Evolutionary conservation across 92 coral and sea anemone genomes (phyloP).

Genomic region (Desmophyllum pertusum): DNA sequence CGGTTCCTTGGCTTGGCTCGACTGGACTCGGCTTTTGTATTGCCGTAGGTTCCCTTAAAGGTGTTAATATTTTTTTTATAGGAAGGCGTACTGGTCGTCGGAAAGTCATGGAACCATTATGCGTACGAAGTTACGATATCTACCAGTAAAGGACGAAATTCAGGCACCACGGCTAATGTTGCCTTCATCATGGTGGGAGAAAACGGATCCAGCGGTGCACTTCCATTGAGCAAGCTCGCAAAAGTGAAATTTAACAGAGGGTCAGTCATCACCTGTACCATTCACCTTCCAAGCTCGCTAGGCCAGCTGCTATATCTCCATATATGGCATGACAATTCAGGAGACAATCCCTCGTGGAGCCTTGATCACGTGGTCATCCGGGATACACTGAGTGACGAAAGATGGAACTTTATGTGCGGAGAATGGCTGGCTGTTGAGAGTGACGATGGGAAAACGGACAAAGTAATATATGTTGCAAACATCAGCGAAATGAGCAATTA

Average conservation of each 20-base stretch:
- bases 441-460: conserved; percentile 75
- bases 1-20: too few species aligned
- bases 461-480: conserved; percentile 66
- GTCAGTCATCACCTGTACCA: conserved; percentile 48
- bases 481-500: conserved; percentile 65
- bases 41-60: neutral
- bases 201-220: conserved; percentile 55
- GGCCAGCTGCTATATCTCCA: conserved; percentile 77
- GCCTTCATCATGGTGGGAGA: conserved; percentile 60
- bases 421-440: conserved; percentile 92
- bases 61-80: conserved; percentile 15
- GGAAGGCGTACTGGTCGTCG: conserved; percentile 58
- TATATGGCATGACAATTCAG: conserved; percentile 92
- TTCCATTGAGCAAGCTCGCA: conserved; percentile 59
- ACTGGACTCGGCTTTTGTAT: neutral
- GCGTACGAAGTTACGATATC: conserved; percentile 65
- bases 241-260: conserved; percentile 54
- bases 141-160: conserved; percentile 64
- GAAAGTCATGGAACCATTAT: conserved; percentile 46
- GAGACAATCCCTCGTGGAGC: conserved; percentile 81
- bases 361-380: conserved; percentile 72
- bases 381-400: conserved; percentile 65
- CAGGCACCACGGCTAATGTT: conserved; percentile 86
- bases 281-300: conserved; percentile 57
- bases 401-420: conserved; percentile 76